Evolutionary conservation across 2,888 invertebrate genomes (phyloP).

Genomic region (Cheilosia urbana): DNA sequence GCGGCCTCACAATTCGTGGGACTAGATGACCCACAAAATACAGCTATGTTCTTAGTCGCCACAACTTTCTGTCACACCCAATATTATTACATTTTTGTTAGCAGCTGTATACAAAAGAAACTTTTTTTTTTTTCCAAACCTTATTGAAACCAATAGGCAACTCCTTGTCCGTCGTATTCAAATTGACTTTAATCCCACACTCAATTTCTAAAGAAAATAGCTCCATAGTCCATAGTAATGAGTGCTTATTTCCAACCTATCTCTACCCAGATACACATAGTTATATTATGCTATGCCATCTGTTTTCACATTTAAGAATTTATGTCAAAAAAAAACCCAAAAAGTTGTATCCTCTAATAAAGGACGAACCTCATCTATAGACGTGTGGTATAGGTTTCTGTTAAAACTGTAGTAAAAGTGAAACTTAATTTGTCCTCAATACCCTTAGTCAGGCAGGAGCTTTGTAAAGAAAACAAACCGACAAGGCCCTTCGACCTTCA

Average conservation of each 20-base stretch:
- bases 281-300: neutral
- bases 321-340: conserved; percentile 34
- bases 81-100: too few relatives aligned
- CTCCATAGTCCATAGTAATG: conserved; percentile 33
- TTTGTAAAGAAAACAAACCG: conserved; percentile 43
- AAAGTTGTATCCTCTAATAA: conserved; percentile 3
- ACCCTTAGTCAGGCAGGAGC: conserved; percentile 25
- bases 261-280: neutral
- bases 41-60: too few relatives aligned
- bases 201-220: conserved; percentile 41
- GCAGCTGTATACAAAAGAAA: too few relatives aligned
- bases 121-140: too few relatives aligned
- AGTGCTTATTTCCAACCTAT: neutral
- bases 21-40: too few relatives aligned
- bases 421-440: conserved; percentile 46
- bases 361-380: neutral
- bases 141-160: neutral
- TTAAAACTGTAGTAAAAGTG: conserved; percentile 11
- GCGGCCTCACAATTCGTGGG: too few relatives aligned
- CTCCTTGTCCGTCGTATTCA: neutral
- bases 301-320: conserved; percentile 1
- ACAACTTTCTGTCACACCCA: neutral
- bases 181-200: conserved; percentile 14
- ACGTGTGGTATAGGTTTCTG: neutral
- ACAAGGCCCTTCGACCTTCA: conserved; percentile 3